These are phyloP conservation scores for Sitobion miscanthi DNA, from an alignment of 1,140 invertebrate genomes.

Conservation along the genomic window DNA sequence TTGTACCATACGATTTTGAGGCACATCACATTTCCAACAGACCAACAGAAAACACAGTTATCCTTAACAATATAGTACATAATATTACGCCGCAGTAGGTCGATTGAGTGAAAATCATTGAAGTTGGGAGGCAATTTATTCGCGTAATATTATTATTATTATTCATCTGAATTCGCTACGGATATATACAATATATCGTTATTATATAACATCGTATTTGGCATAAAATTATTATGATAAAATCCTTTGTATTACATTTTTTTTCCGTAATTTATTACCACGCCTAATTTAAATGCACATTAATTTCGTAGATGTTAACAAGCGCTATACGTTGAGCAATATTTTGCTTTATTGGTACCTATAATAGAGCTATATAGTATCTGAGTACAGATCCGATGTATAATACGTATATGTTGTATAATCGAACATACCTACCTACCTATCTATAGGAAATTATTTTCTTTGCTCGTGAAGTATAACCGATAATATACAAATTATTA, in stretches of 20 bases:
- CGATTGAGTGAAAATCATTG: background rate
- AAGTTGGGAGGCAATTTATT: background rate
- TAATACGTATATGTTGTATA: background rate
- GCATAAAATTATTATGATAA: background rate
- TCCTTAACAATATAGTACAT: background rate
- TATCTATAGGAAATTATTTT: background rate
- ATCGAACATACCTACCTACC: too few species aligned
- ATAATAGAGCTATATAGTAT: background rate
- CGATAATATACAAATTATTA: background rate
- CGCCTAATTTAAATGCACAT: background rate
- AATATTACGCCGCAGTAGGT: background rate
- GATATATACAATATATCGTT: background rate
- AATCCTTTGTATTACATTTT: background rate
- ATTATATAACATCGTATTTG: background rate
- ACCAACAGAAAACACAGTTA: background rate
- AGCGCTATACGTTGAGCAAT: background rate
- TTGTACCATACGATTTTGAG: background rate
- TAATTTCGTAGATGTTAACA: background rate
- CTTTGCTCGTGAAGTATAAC: background rate
- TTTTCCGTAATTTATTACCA: background rate
- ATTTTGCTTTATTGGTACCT: too few species aligned
- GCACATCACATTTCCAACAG: too few species aligned
- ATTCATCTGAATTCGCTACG: background rate
- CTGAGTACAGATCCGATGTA: background rate
- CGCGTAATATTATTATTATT: background rate